Conservation (phyloP, 2,797 vertebrate species). For the Bryconaethiops microstoma region DNA sequence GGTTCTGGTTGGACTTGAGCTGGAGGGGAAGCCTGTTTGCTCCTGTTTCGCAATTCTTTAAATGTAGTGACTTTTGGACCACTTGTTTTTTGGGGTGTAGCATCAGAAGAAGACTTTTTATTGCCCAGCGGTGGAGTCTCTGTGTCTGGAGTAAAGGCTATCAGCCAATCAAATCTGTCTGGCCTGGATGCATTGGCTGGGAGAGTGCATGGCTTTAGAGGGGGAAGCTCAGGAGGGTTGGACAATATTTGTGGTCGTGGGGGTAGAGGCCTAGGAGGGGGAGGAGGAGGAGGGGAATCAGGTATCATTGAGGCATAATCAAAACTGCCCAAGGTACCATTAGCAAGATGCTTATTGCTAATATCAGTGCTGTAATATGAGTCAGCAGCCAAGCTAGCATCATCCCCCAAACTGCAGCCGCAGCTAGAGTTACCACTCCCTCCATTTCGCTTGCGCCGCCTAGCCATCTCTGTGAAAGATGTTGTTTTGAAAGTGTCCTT, state of each 20-base stretch:
- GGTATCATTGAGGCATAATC: conserved; percentile 64
- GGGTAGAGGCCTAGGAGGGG: conserved; percentile 79
- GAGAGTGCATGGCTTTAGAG: conserved; percentile 72
- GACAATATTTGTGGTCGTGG: conserved; percentile 70
- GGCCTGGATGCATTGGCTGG: conserved; percentile 75
- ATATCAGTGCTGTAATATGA: conserved; percentile 71
- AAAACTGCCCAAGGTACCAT: conserved; percentile 64
- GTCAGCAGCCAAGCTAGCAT: conserved; percentile 57
- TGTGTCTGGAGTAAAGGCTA: conserved; percentile 89
- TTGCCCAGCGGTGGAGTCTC: conserved; percentile 68
- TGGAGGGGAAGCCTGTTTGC: conserved; percentile 71
- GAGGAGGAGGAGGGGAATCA: conserved; percentile 76
- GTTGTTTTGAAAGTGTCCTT: conserved; percentile 77
- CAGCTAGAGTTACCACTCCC: conserved; percentile 53
- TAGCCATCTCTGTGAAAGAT: conserved; percentile 90
- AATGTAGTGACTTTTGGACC: conserved; percentile 85
- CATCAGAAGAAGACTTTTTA: conserved; percentile 58
- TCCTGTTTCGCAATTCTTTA: conserved; percentile 86
- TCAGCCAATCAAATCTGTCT: conserved; percentile 94
- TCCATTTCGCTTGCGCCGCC: conserved; percentile 75
- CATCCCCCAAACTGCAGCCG: conserved; percentile 44
- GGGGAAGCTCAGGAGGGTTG: conserved; percentile 61
- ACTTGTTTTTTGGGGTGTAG: conserved; percentile 63
- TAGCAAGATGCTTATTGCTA: conserved; percentile 63
- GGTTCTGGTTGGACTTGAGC: conserved; percentile 72